Evolutionary conservation across 2,113 vertebrate species (phyloP), one percentile per base, ranked within the genome.

Genomic region (Pseudonaja textilis): DNA sequence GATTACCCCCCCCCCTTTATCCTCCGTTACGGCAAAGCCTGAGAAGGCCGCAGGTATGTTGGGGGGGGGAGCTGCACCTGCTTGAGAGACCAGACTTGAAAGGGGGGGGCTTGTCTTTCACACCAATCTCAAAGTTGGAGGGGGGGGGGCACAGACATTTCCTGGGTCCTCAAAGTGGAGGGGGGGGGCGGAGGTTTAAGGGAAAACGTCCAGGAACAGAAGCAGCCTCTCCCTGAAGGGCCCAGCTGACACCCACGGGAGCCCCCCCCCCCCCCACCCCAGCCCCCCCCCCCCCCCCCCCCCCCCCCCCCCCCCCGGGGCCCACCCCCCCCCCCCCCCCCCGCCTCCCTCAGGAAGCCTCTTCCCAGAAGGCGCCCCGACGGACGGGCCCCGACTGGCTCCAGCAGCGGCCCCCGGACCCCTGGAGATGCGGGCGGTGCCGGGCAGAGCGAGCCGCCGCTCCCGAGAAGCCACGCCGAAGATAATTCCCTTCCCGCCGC

Each of bases 101-200:
- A 23, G 42, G 1, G 23, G 23, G 85, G 9, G 85, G 9, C 26
- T 64, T n/a, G 29, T n/a, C 29, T 69, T n/a, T n/a, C 61, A n/a
- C 9, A 14, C 61, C 26, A 64, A 29, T 14, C 61, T 11, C 61
- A 29, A 10, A 50, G 85, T 5, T 1, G 4, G 23, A 42, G 10
- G 10, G 42, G 45, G 45, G 42, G 45, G 45, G 3, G 5, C 26
- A 0, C 6, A 22, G 29, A 8, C 18, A 22, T 52, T 18, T 39
- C n/a, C 16, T 34, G n/a, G 2, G 8, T 54, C 6, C 20, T 64
- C 25, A 26, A 3, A 3, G 1, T 12, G 12, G 10, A 2, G 16
- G 2, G 29, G 25, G 52, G 5, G 9, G 1, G 14, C 16, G 14
- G 22, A 7, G 2, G 18, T 2, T 18, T 3, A 6, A 0, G 14